Evolutionary conservation across 2,888 invertebrate species (phyloP).

Genomic region (Synanthedon tipuliformis): DNA sequence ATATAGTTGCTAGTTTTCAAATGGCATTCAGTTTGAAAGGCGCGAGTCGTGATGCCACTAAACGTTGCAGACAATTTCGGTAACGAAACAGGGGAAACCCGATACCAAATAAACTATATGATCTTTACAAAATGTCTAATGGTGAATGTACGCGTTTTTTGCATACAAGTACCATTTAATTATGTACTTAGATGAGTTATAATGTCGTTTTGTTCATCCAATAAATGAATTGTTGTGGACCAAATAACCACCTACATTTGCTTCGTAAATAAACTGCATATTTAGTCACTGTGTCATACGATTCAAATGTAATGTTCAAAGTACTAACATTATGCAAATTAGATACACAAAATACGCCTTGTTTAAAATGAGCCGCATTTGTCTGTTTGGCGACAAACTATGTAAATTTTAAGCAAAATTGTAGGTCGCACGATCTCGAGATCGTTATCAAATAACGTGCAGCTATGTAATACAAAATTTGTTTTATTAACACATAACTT

Average conservation of each 20-base stretch:
- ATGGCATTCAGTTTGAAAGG: slow-evolving; percentile 62
- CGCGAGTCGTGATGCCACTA: slow-evolving; percentile 52
- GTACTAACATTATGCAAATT: too few species aligned
- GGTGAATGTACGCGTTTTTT: background rate
- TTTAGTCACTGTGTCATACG: too few species aligned
- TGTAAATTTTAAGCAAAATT: background rate
- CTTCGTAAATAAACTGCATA: too few species aligned
- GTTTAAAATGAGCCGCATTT: background rate
- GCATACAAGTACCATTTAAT: too few species aligned
- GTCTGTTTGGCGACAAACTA: background rate
- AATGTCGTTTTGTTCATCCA: too few species aligned
- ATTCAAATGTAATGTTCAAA: too few species aligned
- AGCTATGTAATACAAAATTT: background rate
- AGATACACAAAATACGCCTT: background rate
- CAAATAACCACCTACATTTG: too few species aligned
- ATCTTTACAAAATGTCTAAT: slow-evolving; percentile 3
- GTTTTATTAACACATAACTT: too few species aligned
- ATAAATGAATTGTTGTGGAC: too few species aligned
- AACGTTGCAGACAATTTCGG: slow-evolving; percentile 33
- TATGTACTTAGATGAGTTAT: too few species aligned
- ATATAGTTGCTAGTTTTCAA: slow-evolving; percentile 56
- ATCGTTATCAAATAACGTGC: background rate
- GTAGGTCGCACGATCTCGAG: background rate
- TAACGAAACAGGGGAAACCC: slow-evolving; percentile 45
- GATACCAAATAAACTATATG: slow-evolving; percentile 11